These are phyloP conservation scores for Auanema freiburgensis DNA, from an alignment of 2,888 invertebrate genomes.

Conservation along the genomic window DNA sequence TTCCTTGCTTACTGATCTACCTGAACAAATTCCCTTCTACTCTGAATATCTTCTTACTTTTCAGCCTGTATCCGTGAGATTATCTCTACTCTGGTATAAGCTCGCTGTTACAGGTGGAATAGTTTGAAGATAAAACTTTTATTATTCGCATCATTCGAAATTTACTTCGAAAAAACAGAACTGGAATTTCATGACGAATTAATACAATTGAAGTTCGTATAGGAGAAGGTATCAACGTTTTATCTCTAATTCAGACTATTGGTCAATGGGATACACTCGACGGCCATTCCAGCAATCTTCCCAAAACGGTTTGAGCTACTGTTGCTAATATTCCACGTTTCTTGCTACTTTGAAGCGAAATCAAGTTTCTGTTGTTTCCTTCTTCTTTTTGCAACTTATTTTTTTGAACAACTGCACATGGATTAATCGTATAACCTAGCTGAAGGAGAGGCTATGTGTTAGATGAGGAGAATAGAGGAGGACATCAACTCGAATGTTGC, in stretches of 20 bases:
- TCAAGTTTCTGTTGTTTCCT: neutral
- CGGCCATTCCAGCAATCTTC: too few relatives aligned
- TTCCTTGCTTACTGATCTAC: neutral
- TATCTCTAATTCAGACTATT: neutral
- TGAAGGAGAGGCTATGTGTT: too few relatives aligned
- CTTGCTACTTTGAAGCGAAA: too few relatives aligned
- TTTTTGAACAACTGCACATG: neutral
- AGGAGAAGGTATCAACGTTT: neutral
- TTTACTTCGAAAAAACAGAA: too few relatives aligned
- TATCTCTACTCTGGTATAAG: slow-evolving; percentile 21
- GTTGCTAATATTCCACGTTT: too few relatives aligned
- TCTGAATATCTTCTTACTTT: slow-evolving; percentile 1
- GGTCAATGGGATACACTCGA: neutral
- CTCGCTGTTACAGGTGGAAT: slow-evolving; percentile 26
- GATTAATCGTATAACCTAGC: too few relatives aligned
- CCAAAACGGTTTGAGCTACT: too few relatives aligned
- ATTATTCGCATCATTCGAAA: neutral
- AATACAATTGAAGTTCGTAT: neutral
- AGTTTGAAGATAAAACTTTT: neutral
- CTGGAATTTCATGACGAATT: too few relatives aligned
- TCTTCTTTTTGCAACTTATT: neutral
- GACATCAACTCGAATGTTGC: slow-evolving; percentile 17
- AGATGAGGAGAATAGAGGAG: too few relatives aligned
- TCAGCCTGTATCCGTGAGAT: slow-evolving; percentile 22
- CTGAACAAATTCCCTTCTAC: neutral